phyloP scores from a whole-genome alignment of 2,113 vertebrate genomes.

The Apaloderma vittatum region DNA sequence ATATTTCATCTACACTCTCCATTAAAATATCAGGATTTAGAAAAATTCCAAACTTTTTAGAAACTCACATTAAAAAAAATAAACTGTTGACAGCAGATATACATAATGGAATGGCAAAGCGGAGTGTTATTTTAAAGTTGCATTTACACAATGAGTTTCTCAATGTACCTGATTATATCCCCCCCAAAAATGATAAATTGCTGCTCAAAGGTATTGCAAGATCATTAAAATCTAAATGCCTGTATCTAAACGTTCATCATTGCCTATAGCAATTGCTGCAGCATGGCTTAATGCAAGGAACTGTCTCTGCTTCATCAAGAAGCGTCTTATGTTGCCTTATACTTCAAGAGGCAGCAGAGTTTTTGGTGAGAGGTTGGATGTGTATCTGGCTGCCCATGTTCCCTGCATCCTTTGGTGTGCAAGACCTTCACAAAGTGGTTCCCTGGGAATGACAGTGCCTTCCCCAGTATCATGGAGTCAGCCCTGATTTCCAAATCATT shows the following conservation, averaged over 20 bases:
- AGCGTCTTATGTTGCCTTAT: background rate
- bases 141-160: slow-evolving; percentile 5
- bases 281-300: background rate
- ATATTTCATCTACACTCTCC: slow-evolving; percentile 61
- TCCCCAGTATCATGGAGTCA: background rate
- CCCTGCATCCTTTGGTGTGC: background rate
- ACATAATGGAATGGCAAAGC: background rate
- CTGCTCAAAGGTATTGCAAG: background rate
- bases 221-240: too few relatives aligned
- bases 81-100: slow-evolving; percentile 57
- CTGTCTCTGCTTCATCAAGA: background rate
- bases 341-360: background rate
- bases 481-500: background rate
- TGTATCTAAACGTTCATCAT: background rate
- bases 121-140: slow-evolving; percentile 38
- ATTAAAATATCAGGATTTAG: slow-evolving; percentile 63
- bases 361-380: background rate
- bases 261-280: background rate
- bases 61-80: slow-evolving; percentile 43
- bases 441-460: background rate
- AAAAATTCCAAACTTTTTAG: slow-evolving; percentile 61
- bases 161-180: background rate
- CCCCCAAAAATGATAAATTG: background rate
- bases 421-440: background rate
- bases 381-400: background rate